phyloP scores from a whole-genome alignment of 1,140 invertebrate genomes.

The Rhopalosiphum maidis region DNA sequence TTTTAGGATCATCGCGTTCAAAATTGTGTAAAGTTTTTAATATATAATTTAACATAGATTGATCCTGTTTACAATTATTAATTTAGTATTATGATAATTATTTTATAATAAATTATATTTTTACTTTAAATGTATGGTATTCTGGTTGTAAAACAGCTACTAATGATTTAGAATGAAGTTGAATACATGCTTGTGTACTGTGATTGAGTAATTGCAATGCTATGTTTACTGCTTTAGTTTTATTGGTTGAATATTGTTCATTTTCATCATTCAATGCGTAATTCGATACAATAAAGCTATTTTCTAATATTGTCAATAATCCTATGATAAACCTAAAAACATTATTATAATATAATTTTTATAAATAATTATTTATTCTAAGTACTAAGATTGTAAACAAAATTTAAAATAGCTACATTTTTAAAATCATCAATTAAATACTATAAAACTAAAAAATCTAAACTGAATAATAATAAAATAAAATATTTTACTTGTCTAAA shows the following conservation, averaged over 20 bases:
- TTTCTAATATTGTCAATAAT: slow-evolving; percentile 44
- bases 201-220: slow-evolving; percentile 82
- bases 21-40: slow-evolving; percentile 73
- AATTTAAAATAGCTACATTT: neutral
- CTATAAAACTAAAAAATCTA: neutral
- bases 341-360: neutral
- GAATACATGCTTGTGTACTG: slow-evolving; percentile 80
- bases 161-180: slow-evolving; percentile 79
- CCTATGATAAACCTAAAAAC: slow-evolving; percentile 49
- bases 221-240: slow-evolving; percentile 72
- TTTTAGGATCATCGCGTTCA: slow-evolving; percentile 65
- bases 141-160: slow-evolving; percentile 80
- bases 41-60: slow-evolving; percentile 81
- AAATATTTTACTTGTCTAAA: slow-evolving; percentile 66
- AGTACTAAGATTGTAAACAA: neutral
- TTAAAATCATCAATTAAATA: neutral
- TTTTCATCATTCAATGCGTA: neutral
- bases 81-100: neutral
- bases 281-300: slow-evolving; percentile 8
- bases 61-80: slow-evolving; percentile 67
- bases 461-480: neutral
- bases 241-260: slow-evolving; percentile 17
- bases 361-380: neutral
- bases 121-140: slow-evolving; percentile 79
- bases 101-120: slow-evolving; percentile 67